phyloP scores from a whole-genome alignment of 1,140 invertebrate species.

The Trichoplusia ni region DNA sequence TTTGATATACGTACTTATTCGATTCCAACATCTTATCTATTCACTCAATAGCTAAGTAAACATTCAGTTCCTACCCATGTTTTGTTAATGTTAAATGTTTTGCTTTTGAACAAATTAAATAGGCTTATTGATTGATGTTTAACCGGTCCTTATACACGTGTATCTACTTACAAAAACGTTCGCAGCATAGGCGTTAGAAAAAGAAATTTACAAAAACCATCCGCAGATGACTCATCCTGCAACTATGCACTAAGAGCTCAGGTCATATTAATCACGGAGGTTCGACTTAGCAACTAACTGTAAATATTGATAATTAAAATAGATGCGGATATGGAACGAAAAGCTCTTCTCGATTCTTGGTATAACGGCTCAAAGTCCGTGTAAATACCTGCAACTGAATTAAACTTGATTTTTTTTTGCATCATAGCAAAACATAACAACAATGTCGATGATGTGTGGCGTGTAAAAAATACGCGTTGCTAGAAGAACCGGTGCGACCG shows the following conservation, averaged over 20 bases:
- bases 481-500: conserved; percentile 79
- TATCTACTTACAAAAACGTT: neutral
- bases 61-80: neutral
- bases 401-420: conserved; percentile 61
- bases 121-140: conserved; percentile 3
- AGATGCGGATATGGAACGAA: conserved; percentile 30
- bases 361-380: conserved; percentile 37
- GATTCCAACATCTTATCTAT: conserved; percentile 13
- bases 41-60: conserved; percentile 4
- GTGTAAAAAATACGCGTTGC: conserved; percentile 77
- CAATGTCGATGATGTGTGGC: conserved; percentile 77
- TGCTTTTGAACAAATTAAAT: conserved; percentile 1
- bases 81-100: conserved; percentile 2
- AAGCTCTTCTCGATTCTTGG: conserved; percentile 29
- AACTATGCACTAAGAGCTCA: conserved; percentile 21
- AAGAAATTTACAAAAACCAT: neutral
- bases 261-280: conserved; percentile 12
- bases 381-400: conserved; percentile 44
- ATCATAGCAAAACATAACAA: conserved; percentile 76
- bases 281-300: conserved; percentile 28
- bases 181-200: neutral
- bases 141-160: neutral
- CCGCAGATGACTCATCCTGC: conserved; percentile 10
- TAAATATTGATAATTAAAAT: conserved; percentile 38
- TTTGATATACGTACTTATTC: conserved; percentile 35